A percentile compares a stretch with the other conserved stretches of the same genome.
Evolutionary conservation across 2,888 invertebrate species (phyloP).

Genomic region (Rhagonycha lutea): DNA sequence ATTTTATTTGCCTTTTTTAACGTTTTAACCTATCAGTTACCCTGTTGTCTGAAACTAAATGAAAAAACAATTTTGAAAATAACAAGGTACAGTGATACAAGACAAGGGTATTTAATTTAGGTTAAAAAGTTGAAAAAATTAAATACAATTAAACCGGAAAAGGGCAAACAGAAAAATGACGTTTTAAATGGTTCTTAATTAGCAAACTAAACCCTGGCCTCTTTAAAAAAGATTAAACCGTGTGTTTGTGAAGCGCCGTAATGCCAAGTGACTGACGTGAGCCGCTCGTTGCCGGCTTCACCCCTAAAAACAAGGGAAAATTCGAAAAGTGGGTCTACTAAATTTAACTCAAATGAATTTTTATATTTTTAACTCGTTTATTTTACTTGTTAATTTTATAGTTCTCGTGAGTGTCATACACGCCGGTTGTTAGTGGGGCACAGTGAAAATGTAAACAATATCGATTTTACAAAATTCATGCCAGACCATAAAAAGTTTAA

Average conservation of each 20-base stretch:
- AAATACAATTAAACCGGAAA: constrained; percentile 44
- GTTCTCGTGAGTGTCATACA: constrained; percentile 14
- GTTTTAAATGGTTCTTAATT: constrained; percentile 57
- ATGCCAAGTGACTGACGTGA: constrained; percentile 56
- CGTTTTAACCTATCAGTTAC: background rate
- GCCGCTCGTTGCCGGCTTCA: constrained; percentile 40
- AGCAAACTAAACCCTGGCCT: constrained; percentile 56
- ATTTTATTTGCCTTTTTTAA: background rate
- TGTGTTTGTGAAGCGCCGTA: constrained; percentile 56
- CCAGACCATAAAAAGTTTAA: constrained; percentile 54
- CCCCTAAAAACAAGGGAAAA: constrained; percentile 29
- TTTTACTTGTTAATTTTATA: constrained; percentile 26
- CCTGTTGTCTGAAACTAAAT: background rate
- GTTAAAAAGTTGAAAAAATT: constrained; percentile 45
- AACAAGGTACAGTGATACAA: constrained; percentile 16
- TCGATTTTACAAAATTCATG: constrained; percentile 55
- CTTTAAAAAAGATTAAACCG: constrained; percentile 57
- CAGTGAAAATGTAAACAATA: constrained; percentile 51
- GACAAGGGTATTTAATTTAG: constrained; percentile 34
- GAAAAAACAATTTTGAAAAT: background rate
- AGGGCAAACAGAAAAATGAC: constrained; percentile 54
- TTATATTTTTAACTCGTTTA: constrained; percentile 24
- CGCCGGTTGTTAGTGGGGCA: constrained; percentile 13
- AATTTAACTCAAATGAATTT: constrained; percentile 28
- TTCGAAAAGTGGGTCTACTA: constrained; percentile 30